Evolutionary conservation across 2,113 vertebrate species (phyloP).

Genomic region (Apus apus): DNA sequence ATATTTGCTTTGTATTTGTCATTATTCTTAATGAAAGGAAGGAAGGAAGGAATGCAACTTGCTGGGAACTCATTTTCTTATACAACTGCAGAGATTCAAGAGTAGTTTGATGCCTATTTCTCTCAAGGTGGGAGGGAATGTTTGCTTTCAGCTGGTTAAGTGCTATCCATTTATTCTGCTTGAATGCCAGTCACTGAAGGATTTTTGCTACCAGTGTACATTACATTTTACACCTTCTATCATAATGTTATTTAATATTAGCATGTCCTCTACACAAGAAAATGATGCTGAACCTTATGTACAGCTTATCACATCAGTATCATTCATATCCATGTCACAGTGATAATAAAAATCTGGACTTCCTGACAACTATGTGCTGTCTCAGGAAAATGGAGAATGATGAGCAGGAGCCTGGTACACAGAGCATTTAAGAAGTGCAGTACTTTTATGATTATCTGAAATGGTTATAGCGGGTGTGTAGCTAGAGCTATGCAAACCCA

Average conservation of each 20-base stretch:
- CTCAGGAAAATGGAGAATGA: not conserved
- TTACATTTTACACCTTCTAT: not conserved
- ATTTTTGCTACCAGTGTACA: not conserved
- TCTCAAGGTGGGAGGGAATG: accelerated
- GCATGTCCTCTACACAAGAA: not conserved
- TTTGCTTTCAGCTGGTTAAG: constrained; percentile 7
- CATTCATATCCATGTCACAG: not conserved
- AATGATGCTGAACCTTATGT: not conserved
- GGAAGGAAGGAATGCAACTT: not conserved
- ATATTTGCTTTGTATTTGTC: not conserved
- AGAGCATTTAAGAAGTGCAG: not conserved
- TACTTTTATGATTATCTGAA: not conserved
- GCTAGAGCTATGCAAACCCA: not conserved
- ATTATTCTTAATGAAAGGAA: not conserved
- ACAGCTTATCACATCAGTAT: constrained; percentile 21
- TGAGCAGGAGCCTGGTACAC: accelerated
- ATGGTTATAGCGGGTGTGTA: not conserved
- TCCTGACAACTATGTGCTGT: not conserved
- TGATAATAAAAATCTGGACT: constrained; percentile 31
- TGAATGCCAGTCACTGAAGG: not conserved
- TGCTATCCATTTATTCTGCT: constrained; percentile 17
- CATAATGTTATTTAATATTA: not conserved
- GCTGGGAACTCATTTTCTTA: not conserved
- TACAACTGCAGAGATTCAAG: not conserved
- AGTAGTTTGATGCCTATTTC: not conserved